These are phyloP conservation scores for Rhinatrema bivittatum DNA, from an alignment of 2,797 vertebrate species.

Conservation along the genomic window DNA sequence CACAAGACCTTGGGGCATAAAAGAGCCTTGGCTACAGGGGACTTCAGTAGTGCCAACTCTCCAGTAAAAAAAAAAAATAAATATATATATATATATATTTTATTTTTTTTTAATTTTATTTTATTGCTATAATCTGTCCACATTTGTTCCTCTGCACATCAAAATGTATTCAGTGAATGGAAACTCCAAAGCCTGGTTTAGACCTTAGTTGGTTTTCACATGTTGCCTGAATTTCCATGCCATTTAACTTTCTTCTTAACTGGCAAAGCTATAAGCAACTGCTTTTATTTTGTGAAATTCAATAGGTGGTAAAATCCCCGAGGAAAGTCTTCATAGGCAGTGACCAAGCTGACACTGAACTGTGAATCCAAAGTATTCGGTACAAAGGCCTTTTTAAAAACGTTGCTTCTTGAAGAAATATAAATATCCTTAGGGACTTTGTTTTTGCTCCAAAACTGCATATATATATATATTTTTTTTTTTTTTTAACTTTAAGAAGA, in stretches of 20 bases:
- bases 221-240: not conserved
- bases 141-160: not conserved
- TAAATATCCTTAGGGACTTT: slow-evolving; percentile 11
- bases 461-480: too few species aligned
- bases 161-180: not conserved
- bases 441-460: not conserved
- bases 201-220: not conserved
- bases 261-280: not conserved
- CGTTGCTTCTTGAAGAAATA: slow-evolving; percentile 2
- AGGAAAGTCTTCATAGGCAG: not conserved
- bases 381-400: not conserved
- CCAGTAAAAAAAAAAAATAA: too few species aligned
- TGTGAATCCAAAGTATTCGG: slow-evolving; percentile 4
- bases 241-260: slow-evolving; percentile 5
- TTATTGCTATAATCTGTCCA: too few species aligned
- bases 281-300: slow-evolving; percentile 16
- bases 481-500: too few species aligned
- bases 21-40: too few species aligned
- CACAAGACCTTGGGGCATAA: too few species aligned
- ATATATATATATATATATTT: too few species aligned
- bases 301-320: not conserved
- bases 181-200: not conserved
- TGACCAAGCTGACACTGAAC: not conserved
- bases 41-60: too few species aligned
- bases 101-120: too few species aligned